Conservation (phyloP, 2,113 vertebrate species). For the Xyliphius kryptos region DNA sequence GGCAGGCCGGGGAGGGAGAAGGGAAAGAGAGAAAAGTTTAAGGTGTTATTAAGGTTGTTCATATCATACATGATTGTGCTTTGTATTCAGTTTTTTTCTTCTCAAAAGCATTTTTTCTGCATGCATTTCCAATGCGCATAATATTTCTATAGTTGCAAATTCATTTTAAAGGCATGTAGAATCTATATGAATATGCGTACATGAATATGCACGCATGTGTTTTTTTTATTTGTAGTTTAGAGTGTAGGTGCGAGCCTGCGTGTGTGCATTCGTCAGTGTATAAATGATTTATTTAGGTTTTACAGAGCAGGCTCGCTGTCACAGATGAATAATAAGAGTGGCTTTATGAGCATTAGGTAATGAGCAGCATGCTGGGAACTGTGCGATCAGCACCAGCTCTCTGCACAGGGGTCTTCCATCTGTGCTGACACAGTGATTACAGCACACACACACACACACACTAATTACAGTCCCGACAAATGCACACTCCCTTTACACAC, state of each 20-base stretch:
- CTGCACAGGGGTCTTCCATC: conserved; percentile 54
- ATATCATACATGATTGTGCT: conserved; percentile 49
- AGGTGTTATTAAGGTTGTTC: conserved; percentile 73
- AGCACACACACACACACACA: conserved; percentile 30
- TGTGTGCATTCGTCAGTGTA: conserved; percentile 30
- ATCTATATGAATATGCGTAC: neutral
- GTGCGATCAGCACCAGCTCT: conserved; percentile 41
- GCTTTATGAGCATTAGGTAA: conserved; percentile 68
- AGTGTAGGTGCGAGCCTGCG: conserved; percentile 29
- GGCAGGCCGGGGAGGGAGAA: conserved; percentile 61
- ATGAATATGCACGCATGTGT: conserved; percentile 5
- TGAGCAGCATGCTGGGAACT: conserved; percentile 60
- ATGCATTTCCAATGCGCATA: neutral
- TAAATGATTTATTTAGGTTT: conserved; percentile 49
- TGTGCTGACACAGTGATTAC: conserved; percentile 49
- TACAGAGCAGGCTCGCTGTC: conserved; percentile 58
- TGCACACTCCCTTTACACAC: conserved; percentile 28
- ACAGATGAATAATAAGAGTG: conserved; percentile 66
- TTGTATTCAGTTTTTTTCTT: conserved; percentile 22
- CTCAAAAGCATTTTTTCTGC: neutral
- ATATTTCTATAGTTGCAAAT: too few species aligned
- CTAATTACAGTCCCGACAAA: neutral
- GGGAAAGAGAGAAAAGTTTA: conserved; percentile 64
- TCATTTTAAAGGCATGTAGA: too few species aligned
- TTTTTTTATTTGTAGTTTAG: conserved; percentile 15